These are phyloP conservation scores for Limenitis camilla DNA, from an alignment of 2,888 invertebrate species.

Conservation along the genomic window DNA sequence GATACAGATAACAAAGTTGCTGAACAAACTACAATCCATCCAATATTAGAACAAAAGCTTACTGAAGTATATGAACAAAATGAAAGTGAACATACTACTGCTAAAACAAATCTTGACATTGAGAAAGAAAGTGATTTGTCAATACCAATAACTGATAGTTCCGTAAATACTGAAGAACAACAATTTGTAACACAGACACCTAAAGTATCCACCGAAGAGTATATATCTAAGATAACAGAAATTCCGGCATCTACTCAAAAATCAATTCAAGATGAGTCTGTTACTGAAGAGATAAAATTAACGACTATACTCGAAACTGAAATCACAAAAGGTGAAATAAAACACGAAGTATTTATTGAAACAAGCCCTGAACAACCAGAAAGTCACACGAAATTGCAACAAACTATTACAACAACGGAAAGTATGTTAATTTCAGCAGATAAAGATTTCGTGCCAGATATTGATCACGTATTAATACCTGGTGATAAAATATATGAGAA, in stretches of 20 bases:
- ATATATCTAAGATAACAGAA: slow-evolving; percentile 3
- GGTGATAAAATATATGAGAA: background rate
- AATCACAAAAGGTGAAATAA: background rate
- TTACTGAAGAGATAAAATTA: background rate
- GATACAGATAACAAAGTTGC: too few species aligned
- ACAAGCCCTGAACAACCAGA: background rate
- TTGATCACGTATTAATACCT: background rate
- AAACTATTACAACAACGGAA: background rate
- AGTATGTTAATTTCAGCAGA: background rate
- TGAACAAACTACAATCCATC: background rate
- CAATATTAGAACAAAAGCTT: background rate
- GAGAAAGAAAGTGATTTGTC: slow-evolving; percentile 3
- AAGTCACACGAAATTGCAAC: background rate
- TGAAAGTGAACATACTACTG: background rate
- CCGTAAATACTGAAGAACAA: background rate
- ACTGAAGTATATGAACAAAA: background rate
- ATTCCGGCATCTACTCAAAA: background rate
- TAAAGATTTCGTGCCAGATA: background rate
- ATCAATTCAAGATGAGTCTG: background rate
- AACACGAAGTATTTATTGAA: background rate
- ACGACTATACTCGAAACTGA: background rate
- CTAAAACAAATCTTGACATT: background rate
- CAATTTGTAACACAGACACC: background rate
- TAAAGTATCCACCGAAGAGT: background rate
- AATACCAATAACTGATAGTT: background rate